These are phyloP conservation scores for Eurypyga helias DNA, from an alignment of 2,113 vertebrate species.

Conservation along the genomic window DNA sequence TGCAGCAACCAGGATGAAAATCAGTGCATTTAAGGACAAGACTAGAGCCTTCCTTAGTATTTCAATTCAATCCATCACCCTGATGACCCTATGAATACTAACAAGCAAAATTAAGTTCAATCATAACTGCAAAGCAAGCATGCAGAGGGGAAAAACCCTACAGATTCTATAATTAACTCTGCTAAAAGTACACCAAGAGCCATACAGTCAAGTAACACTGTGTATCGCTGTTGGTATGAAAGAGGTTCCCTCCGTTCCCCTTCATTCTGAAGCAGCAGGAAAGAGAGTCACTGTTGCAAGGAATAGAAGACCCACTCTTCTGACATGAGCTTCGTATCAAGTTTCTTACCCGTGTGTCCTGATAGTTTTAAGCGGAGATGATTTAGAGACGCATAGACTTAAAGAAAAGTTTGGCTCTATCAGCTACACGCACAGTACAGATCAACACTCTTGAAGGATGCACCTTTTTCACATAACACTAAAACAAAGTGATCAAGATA, in stretches of 20 bases:
- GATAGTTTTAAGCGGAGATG: neutral
- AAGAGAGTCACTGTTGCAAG: neutral
- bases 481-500: neutral
- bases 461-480: rapidly evolving
- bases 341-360: neutral
- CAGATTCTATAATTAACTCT: neutral
- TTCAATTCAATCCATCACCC: neutral
- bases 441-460: neutral
- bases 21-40: neutral
- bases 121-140: conserved; percentile 15
- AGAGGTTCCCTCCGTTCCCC: neutral
- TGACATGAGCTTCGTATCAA: rapidly evolving
- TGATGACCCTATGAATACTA: neutral
- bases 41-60: neutral
- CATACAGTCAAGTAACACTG: neutral
- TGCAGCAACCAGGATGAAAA: conserved; percentile 26
- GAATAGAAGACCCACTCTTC: conserved; percentile 7
- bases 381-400: neutral
- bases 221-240: neutral
- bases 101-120: neutral
- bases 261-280: neutral
- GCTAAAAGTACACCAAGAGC: conserved; percentile 16
- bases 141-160: neutral
- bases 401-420: neutral
- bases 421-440: neutral